Evolutionary conservation across 1,140 invertebrate species (phyloP).

Genomic region (Eriocheir sinensis): DNA sequence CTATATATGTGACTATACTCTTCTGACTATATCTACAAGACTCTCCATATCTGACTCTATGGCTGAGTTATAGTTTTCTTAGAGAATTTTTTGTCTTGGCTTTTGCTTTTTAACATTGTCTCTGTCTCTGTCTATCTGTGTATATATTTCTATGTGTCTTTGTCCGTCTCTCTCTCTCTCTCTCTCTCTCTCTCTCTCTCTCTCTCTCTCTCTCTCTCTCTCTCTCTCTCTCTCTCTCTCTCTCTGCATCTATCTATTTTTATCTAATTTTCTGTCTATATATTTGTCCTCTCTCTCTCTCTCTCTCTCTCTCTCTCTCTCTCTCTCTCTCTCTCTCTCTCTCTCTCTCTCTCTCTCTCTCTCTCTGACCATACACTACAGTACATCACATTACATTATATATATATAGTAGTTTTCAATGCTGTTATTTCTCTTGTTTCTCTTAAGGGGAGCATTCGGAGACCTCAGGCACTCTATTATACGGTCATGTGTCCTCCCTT

Average conservation of each 20-base stretch:
- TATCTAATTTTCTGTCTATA: no score
- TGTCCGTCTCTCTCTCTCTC: constrained; percentile 14
- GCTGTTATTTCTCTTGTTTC: no score
- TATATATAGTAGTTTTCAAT: no score
- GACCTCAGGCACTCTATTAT: no score
- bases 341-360: not conserved
- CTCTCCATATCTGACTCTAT: not conserved
- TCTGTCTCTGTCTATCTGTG: not conserved
- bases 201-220: not conserved
- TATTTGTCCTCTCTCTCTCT: no score
- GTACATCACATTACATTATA: no score
- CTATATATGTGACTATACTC: constrained; percentile 39
- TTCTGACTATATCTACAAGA: not conserved
- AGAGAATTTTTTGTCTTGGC: no score
- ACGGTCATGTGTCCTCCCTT: no score
- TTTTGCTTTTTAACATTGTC: not conserved
- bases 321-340: not conserved
- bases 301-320: not conserved
- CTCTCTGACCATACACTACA: no score
- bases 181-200: not conserved
- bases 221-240: constrained; percentile 27
- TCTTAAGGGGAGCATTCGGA: no score
- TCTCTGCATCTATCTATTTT: no score
- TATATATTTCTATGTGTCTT: not conserved
- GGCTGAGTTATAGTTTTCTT: no score